A percentile compares a stretch with the other conserved stretches of the same genome.
Conservation (phyloP, 2,888 invertebrate species). For the Branchinecta sandiegonensis region DNA sequence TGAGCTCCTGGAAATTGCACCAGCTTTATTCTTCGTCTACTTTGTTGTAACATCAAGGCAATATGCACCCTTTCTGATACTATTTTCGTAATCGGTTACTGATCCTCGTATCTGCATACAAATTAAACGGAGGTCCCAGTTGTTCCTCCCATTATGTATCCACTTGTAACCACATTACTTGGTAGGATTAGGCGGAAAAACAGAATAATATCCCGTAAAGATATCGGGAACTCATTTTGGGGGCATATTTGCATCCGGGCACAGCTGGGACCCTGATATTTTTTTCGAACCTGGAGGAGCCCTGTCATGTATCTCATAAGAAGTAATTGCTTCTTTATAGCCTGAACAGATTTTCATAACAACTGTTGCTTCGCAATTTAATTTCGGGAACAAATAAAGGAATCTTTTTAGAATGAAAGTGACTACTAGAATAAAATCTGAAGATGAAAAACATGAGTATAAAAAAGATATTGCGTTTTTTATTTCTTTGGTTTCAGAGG, state of each 20-base stretch:
- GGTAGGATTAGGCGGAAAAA: not conserved
- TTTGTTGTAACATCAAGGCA: not conserved
- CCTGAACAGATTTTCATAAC: slow-evolving; percentile 2
- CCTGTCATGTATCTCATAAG: slow-evolving; percentile 16
- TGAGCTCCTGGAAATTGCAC: too few species aligned
- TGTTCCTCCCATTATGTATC: slow-evolving; percentile 15
- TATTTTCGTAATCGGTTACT: not conserved
- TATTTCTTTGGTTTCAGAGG: too few species aligned
- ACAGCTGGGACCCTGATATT: slow-evolving; percentile 9
- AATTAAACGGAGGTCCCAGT: slow-evolving; percentile 8
- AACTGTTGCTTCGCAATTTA: slow-evolving; percentile 9
- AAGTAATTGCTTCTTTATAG: slow-evolving; percentile 16
- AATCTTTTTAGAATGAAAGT: too few species aligned
- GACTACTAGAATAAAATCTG: not conserved
- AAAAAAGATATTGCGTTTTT: slow-evolving; percentile 3
- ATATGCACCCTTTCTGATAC: slow-evolving; percentile 13
- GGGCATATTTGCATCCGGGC: slow-evolving; percentile 6
- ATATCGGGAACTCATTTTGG: slow-evolving; percentile 11
- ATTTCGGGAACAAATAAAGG: not conserved
- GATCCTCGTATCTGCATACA: slow-evolving; percentile 14
- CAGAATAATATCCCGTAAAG: slow-evolving; percentile 14
- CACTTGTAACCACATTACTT: slow-evolving; percentile 13
- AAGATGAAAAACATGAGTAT: not conserved
- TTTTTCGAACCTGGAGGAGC: not conserved
- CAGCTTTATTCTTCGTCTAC: not conserved